Base-by-base conservation (phyloP, 2,113 vertebrate species). In the Cathartes aura region DNA sequence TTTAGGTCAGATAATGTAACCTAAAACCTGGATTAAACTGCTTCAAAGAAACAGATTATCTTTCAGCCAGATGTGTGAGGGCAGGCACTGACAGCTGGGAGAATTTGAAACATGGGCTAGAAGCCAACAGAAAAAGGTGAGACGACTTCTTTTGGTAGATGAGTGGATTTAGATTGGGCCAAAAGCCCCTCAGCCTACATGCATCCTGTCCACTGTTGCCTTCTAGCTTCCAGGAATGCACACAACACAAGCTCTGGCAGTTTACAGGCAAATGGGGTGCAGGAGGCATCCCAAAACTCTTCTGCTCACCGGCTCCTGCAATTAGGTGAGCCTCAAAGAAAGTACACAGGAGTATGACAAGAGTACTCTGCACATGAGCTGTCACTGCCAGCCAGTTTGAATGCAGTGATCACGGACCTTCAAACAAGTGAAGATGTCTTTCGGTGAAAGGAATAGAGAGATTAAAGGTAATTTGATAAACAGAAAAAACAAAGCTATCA, bases 401-500 rank as follows among this genome's bases (percentile, higher is more conserved):
- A 90, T 13, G 27, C 16, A 34, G 52, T 91, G 93, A 97, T 96
- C 94, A 96, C 95, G 75, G 72, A 63, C 60, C 52, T 82, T 74
- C 78, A 95, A 82, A 89, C 48, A 87, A 64, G 12, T 45, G 75
- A 67, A 80, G 52, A 60, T 32, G 71, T 56, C 84, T 87, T 78
- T 88, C 3, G 2, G 20, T 52, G 73, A 92, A 80, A 81, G 78
- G 56, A 95, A 81, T 89, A 43, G 82, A 90, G 60, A 94, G 81
- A 96, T 96, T 38, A 95, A 98, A 97, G 89, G 8, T 34, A 79
- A 84, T 83, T 67, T 80, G 81, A 76, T 70, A 94, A 97, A 92
- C 30, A 93, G 67, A 23, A 87, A 82, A 92, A 85, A 13, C 72
- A 94, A 85, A 96, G 75, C 74, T 58, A 81, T 70, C 74, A 34